Evolutionary conservation across 2,888 invertebrate genomes (phyloP).

Genomic region (Drosophila rellima): DNA sequence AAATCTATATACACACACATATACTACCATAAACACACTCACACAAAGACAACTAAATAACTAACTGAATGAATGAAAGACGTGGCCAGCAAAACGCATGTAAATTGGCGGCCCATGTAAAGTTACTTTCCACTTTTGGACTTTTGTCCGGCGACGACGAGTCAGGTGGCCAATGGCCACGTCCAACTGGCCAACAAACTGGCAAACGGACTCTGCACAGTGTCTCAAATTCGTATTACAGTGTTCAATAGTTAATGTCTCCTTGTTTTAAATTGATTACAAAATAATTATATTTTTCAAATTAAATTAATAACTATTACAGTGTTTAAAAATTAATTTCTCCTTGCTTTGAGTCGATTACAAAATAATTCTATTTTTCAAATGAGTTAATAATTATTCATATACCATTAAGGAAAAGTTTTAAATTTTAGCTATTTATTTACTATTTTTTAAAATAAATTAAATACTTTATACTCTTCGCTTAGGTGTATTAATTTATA

Average conservation of each 20-base stretch:
- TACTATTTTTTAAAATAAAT: too few relatives aligned
- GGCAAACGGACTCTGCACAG: slow-evolving; percentile 54
- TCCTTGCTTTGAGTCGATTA: background rate
- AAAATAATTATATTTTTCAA: background rate
- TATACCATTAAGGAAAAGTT: too few relatives aligned
- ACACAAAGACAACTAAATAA: background rate
- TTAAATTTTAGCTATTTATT: too few relatives aligned
- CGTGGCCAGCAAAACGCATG: slow-evolving; percentile 59
- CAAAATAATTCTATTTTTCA: background rate
- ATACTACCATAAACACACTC: slow-evolving; percentile 1
- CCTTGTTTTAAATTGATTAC: background rate
- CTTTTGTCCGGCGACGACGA: slow-evolving; percentile 18
- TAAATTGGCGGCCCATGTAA: slow-evolving; percentile 65
- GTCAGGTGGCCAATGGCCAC: slow-evolving; percentile 73
- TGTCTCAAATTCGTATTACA: slow-evolving; percentile 8
- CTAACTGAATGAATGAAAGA: slow-evolving; percentile 60
- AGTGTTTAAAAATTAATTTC: background rate
- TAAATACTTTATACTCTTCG: background rate
- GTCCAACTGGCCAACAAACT: background rate
- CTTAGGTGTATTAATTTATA: background rate
- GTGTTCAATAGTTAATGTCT: background rate
- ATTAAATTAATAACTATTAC: background rate
- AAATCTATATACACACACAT: slow-evolving; percentile 43
- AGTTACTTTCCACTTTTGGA: slow-evolving; percentile 77
- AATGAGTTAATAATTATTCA: too few relatives aligned